These are phyloP conservation scores for Euphonia xanthogaster DNA, from an alignment of 2,797 vertebrate species.

Conservation along the genomic window DNA sequence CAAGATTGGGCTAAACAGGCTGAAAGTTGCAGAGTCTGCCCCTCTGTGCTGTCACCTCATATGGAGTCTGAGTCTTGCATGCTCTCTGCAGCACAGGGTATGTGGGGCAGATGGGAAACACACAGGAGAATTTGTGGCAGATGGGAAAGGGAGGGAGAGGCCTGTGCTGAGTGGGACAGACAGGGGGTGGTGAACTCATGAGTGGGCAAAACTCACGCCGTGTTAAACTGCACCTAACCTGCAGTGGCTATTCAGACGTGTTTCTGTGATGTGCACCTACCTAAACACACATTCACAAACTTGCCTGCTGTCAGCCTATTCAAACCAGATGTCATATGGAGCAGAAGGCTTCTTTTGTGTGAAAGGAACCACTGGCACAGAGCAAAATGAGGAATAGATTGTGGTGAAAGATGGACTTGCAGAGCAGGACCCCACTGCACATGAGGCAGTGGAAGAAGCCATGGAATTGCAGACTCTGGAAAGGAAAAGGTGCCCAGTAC, in stretches of 20 bases:
- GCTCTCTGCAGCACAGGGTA: background rate
- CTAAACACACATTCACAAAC: background rate
- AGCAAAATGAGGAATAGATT: background rate
- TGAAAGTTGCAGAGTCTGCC: background rate
- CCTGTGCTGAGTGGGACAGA: fast-evolving
- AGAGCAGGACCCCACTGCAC: background rate
- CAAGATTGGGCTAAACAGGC: background rate
- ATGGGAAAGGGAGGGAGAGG: background rate
- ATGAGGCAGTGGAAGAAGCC: background rate
- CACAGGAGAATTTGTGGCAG: fast-evolving
- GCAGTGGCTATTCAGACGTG: background rate
- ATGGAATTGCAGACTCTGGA: background rate
- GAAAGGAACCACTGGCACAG: background rate
- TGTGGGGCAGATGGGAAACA: background rate
- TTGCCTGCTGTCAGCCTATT: background rate
- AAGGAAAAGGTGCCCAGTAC: background rate
- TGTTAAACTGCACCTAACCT: background rate
- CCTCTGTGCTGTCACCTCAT: background rate
- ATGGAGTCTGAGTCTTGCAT: background rate
- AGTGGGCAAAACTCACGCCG: fast-evolving
- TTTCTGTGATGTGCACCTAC: background rate
- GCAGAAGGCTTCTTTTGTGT: background rate
- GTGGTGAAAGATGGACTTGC: background rate
- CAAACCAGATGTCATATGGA: background rate
- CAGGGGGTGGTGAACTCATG: background rate